Evolutionary conservation across 2,888 invertebrate genomes (phyloP), one percentile per base, ranked within the genome.

Genomic region (Rotaria socialis): DNA sequence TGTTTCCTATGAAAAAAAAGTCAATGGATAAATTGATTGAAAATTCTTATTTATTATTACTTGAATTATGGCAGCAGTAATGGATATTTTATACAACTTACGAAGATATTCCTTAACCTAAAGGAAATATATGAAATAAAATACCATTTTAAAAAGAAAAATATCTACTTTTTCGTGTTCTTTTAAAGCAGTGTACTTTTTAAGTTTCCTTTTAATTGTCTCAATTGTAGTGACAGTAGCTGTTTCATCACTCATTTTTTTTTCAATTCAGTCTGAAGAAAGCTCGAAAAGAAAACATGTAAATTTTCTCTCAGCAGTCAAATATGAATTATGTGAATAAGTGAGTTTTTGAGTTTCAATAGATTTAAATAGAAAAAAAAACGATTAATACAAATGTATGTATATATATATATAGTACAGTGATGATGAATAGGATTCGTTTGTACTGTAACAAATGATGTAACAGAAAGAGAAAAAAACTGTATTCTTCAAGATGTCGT

Each of bases 21-120:
- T 11, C 67, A 47, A 22, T 14, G 1, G 2, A 24, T 10, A 5
- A 5, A 47, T 80, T 22, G 4, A 8, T 43, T 7, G 5, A 24
- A 80, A 11, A 35, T 67, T 67, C 35, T 56, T 24, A 10, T 67
- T n/a, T 2, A 3, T 67, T n/a, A 24, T 14, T 80, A 80, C 80
- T 80, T 80, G 43, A n/a, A 80, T 43, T n/a, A 80, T n/a, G 0
- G 24, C 7, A 80, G 47, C 8, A 47, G 47, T 80, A 47, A 80
- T 41, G 47, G 24, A 24, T 47, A n/a, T n/a, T 11, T 80, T 47
- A 4, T 80, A 16, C 11, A 80, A 47, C 47, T 80, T 80, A 11
- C 47, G 24, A 47, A 80, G 47, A 80, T 80, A 80, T 80, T 80
- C 80, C 47, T 80, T 24, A 0, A 80, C 80, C 80, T 80, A 19